Conservation (phyloP, 2,797 vertebrate genomes). For the Aldrovandia affinis region DNA sequence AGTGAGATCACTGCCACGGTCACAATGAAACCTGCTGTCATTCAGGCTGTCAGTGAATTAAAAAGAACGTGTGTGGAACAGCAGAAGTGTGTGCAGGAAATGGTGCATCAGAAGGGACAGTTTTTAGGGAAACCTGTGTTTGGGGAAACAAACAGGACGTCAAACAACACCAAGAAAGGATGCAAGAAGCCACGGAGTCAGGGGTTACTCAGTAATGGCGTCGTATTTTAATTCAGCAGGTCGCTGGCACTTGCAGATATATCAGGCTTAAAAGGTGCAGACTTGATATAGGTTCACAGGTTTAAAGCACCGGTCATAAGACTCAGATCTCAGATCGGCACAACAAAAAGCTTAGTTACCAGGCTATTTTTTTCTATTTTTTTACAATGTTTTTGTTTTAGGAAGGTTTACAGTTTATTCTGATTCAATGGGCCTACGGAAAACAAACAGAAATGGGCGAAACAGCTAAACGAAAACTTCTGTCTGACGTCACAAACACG, state of each 20-base stretch:
- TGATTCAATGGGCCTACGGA: slow-evolving; percentile 52
- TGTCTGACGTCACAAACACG: slow-evolving; percentile 44
- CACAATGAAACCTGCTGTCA: too few relatives aligned
- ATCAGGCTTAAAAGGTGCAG: slow-evolving; percentile 53
- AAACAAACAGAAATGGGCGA: slow-evolving; percentile 50
- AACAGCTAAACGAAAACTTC: slow-evolving; percentile 37
- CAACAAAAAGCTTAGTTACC: slow-evolving; percentile 57
- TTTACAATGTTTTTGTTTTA: slow-evolving; percentile 40
- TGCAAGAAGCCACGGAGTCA: slow-evolving; percentile 18
- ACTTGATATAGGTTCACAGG: slow-evolving; percentile 58
- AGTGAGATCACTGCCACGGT: neutral
- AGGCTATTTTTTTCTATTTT: slow-evolving; percentile 45
- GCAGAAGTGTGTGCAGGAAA: neutral
- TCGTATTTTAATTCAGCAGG: slow-evolving; percentile 72
- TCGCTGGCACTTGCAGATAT: slow-evolving; percentile 65
- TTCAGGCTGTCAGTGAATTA: too few relatives aligned
- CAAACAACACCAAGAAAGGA: slow-evolving; percentile 30
- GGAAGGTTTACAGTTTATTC: slow-evolving; percentile 46
- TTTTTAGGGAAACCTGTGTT: neutral
- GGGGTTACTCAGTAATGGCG: slow-evolving; percentile 61
- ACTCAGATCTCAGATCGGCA: slow-evolving; percentile 55
- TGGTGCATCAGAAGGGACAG: neutral
- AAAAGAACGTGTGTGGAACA: too few relatives aligned
- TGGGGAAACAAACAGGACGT: slow-evolving; percentile 16
- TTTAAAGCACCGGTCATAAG: slow-evolving; percentile 60